Evolutionary conservation across 2,888 invertebrate genomes (phyloP).

Genomic region (Ennomos quercinarius): DNA sequence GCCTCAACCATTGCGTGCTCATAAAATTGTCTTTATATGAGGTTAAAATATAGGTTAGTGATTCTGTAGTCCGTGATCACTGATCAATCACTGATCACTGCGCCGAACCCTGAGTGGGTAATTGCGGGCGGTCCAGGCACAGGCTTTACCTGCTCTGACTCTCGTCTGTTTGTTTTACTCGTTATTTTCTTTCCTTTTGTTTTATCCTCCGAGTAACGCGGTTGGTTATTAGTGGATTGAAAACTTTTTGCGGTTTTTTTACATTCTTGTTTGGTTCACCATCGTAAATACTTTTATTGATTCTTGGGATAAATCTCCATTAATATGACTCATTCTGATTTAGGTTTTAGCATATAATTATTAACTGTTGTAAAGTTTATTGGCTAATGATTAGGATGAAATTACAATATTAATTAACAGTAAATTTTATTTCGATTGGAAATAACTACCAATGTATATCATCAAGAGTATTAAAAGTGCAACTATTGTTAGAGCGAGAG

Average conservation of each 20-base stretch:
- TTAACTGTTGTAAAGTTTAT: conserved; percentile 3
- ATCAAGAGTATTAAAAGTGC: too few species aligned
- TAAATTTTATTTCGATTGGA: too few species aligned
- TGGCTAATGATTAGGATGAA: background rate
- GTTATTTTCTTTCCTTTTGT: conserved; percentile 35
- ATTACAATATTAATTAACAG: background rate
- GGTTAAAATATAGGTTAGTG: conserved; percentile 75
- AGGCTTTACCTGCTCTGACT: conserved; percentile 60
- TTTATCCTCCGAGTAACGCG: conserved; percentile 55
- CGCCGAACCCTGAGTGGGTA: conserved; percentile 57
- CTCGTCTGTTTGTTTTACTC: conserved; percentile 58
- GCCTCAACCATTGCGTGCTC: conserved; percentile 44
- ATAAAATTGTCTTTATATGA: conserved; percentile 63
- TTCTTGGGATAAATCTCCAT: background rate
- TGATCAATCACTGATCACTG: conserved; percentile 53
- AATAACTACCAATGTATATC: too few species aligned
- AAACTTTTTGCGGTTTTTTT: conserved; percentile 48
- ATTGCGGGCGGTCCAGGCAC: conserved; percentile 62
- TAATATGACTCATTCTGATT: conserved; percentile 13
- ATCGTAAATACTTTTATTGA: conserved; percentile 13
- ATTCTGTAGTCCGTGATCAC: conserved; percentile 51
- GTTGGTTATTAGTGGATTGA: conserved; percentile 49
- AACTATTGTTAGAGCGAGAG: too few species aligned
- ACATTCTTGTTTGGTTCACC: conserved; percentile 40
- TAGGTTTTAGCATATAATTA: conserved; percentile 2